Percentiles rank a stretch among this genome's conserved stretches.
phyloP scores from a whole-genome alignment of 2,113 vertebrate species.

The Halcyon senegalensis region DNA sequence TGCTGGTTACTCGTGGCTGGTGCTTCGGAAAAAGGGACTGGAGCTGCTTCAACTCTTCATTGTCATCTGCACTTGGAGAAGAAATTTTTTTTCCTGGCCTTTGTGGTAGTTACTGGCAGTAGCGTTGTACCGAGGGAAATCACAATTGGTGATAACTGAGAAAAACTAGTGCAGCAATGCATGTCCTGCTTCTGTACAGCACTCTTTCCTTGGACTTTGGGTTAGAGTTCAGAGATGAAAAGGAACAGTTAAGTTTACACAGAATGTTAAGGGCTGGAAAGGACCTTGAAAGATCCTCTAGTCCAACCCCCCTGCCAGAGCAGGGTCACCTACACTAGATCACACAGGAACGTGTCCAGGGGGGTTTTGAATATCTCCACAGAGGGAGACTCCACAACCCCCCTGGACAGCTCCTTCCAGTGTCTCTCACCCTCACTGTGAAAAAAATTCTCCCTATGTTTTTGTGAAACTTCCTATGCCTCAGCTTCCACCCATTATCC shows the following conservation, averaged over 20 bases:
- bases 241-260: not conserved
- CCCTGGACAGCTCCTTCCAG: too few relatives aligned
- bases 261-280: too few relatives aligned
- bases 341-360: too few relatives aligned
- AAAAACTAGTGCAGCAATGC: not conserved
- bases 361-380: too few relatives aligned
- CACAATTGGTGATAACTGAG: not conserved
- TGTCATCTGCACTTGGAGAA: not conserved
- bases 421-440: too few relatives aligned
- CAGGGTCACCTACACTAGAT: too few relatives aligned
- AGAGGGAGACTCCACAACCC: too few relatives aligned
- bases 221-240: not conserved
- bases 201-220: not conserved
- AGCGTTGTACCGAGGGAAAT: not conserved
- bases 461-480: too few relatives aligned
- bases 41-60: not conserved
- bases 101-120: not conserved
- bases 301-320: too few relatives aligned
- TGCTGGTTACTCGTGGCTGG: slow-evolving; percentile 3
- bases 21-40: not conserved
- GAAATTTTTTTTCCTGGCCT: not conserved
- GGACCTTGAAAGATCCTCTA: too few relatives aligned
- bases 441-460: too few relatives aligned
- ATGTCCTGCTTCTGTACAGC: not conserved
- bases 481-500: too few relatives aligned